These are phyloP conservation scores for Oreochromis spilurus DNA, from an alignment of 2,113 vertebrate species.

Conservation along the genomic window DNA sequence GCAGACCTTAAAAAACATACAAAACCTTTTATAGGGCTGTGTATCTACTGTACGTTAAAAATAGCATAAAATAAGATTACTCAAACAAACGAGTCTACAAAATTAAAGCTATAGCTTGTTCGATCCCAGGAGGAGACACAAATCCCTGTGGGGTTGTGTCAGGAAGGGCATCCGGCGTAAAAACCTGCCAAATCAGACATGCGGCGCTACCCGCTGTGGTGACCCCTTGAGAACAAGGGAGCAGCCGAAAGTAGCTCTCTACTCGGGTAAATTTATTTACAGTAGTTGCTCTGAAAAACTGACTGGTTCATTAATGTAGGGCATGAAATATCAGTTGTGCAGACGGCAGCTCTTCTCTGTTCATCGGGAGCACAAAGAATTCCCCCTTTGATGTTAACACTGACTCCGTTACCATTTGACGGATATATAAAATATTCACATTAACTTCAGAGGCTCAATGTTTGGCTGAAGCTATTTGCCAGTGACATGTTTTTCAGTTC, in stretches of 20 bases:
- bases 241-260: neutral
- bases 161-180: neutral
- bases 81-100: neutral
- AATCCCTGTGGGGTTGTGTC: neutral
- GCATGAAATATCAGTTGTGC: neutral
- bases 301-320: neutral
- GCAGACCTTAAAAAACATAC: neutral
- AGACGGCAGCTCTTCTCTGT: constrained; percentile 14
- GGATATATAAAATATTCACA: constrained; percentile 1
- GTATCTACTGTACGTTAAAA: neutral
- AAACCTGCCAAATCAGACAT: neutral
- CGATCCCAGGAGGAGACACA: neutral
- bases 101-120: neutral
- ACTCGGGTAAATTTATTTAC: neutral
- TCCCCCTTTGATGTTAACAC: constrained; percentile 15
- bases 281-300: neutral
- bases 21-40: neutral
- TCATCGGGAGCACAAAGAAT: neutral
- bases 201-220: neutral
- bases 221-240: neutral
- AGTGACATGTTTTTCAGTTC: neutral
- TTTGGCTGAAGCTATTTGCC: neutral
- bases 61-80: neutral
- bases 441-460: constrained; percentile 5
- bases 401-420: neutral